Conservation (phyloP, 2,888 invertebrate species). For the Pharmacophagus antenor region DNA sequence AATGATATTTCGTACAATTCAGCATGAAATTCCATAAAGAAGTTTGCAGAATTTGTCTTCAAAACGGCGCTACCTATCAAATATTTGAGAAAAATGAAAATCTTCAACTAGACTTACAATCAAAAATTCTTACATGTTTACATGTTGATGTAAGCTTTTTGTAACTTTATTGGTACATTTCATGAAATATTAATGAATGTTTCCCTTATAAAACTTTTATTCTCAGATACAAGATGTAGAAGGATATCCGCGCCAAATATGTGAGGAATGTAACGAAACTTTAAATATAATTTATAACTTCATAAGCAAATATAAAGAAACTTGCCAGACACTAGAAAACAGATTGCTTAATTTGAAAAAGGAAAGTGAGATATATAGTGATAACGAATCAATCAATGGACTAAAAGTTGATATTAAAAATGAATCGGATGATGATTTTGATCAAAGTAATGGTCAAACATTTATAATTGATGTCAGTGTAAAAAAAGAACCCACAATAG, state of each 20-base stretch:
- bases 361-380: conserved; percentile 40
- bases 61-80: conserved; percentile 53
- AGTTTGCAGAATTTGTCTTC: conserved; percentile 65
- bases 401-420: conserved; percentile 3
- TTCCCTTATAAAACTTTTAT: conserved; percentile 17
- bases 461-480: conserved; percentile 2
- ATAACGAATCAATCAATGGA: background rate
- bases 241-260: conserved; percentile 64
- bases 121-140: conserved; percentile 55
- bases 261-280: conserved; percentile 52
- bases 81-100: conserved; percentile 52
- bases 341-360: conserved; percentile 49
- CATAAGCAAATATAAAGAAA: conserved; percentile 57
- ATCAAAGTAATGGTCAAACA: background rate
- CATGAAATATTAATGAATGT: conserved; percentile 3
- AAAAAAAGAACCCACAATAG: conserved; percentile 39
- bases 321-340: conserved; percentile 51
- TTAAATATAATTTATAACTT: conserved; percentile 54
- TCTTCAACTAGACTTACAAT: conserved; percentile 41
- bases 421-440: conserved; percentile 29
- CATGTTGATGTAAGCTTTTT: conserved; percentile 52
- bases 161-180: conserved; percentile 6
- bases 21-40: conserved; percentile 7
- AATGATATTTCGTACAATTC: background rate
- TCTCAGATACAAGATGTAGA: conserved; percentile 64